phyloP scores from a whole-genome alignment of 2,797 vertebrate genomes.

The Rachycentron canadum region DNA sequence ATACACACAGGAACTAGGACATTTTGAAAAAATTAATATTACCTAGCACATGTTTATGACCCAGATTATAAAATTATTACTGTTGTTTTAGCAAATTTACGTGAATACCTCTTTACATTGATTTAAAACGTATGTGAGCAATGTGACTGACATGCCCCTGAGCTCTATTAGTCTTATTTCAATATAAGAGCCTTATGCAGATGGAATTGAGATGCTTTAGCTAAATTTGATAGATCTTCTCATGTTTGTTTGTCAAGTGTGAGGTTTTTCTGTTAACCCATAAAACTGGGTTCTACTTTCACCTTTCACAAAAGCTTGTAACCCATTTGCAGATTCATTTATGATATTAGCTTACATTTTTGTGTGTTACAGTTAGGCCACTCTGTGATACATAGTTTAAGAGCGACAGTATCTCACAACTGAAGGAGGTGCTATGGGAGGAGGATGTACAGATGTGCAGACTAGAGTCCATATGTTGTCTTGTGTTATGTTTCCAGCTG shows the following conservation, averaged over 20 bases:
- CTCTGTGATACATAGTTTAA: neutral
- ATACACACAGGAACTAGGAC: neutral
- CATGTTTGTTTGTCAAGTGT: conserved; percentile 24
- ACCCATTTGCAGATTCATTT: neutral
- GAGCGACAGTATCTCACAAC: neutral
- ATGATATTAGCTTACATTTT: neutral
- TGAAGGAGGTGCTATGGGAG: neutral
- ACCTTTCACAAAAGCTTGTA: neutral
- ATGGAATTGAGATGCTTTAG: conserved; percentile 41
- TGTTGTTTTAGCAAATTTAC: neutral
- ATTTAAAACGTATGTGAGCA: conserved; percentile 28
- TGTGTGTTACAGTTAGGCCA: neutral
- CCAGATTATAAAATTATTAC: neutral
- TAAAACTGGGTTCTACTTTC: conserved; percentile 4
- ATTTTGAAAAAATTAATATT: too few species aligned
- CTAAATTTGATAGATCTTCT: conserved; percentile 56
- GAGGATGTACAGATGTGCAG: neutral
- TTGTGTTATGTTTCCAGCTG: conserved; percentile 30
- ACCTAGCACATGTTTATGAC: neutral
- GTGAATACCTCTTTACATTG: neutral
- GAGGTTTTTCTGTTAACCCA: conserved; percentile 30
- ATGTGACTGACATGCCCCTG: conserved; percentile 20
- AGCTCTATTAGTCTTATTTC: conserved; percentile 18
- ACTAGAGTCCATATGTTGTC: neutral
- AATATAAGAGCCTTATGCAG: conserved; percentile 8